phyloP scores from a whole-genome alignment of 35 echinoderm and acorn worm genomes.

The Strongylocentrotus purpuratus region DNA sequence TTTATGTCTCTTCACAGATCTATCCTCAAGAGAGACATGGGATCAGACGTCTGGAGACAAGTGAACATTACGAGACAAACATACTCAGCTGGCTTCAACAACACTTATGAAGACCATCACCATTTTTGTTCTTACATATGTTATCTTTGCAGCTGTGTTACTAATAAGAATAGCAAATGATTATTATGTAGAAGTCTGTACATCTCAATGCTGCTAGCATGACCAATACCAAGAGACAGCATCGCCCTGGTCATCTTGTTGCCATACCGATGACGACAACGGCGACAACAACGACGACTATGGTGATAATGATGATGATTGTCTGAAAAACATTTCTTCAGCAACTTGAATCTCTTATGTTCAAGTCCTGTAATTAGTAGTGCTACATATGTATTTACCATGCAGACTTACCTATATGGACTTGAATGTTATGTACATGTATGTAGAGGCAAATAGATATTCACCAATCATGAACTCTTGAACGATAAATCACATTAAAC shows the following conservation, averaged over 20 bases:
- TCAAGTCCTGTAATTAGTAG: too few relatives aligned
- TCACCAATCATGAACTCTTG: neutral
- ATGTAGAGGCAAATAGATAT: neutral
- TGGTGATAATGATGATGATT: neutral
- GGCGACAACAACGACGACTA: neutral
- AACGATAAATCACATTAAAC: neutral
- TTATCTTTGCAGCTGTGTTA: neutral
- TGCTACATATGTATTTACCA: neutral
- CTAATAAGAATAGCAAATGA: neutral
- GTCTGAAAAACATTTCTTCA: neutral
- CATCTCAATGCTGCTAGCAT: neutral
- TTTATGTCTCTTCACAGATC: constrained; percentile 61
- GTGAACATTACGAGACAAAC: constrained; percentile 96
- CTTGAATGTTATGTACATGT: neutral
- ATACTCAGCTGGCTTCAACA: constrained; percentile 95
- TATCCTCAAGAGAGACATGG: constrained; percentile 97
- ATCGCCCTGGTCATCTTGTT: neutral
- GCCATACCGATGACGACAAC: neutral
- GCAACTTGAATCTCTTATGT: neutral
- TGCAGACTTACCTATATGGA: too few relatives aligned
- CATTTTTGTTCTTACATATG: neutral
- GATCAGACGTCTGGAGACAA: constrained; percentile 85
- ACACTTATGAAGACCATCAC: constrained; percentile 57
- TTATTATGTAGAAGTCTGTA: neutral
- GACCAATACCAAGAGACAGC: neutral